A percentile compares a stretch with the other conserved stretches of the same genome.
These are phyloP conservation scores for Suricata suricatta DNA, from an alignment of 2,113 vertebrate genomes.

Conservation along the genomic window DNA sequence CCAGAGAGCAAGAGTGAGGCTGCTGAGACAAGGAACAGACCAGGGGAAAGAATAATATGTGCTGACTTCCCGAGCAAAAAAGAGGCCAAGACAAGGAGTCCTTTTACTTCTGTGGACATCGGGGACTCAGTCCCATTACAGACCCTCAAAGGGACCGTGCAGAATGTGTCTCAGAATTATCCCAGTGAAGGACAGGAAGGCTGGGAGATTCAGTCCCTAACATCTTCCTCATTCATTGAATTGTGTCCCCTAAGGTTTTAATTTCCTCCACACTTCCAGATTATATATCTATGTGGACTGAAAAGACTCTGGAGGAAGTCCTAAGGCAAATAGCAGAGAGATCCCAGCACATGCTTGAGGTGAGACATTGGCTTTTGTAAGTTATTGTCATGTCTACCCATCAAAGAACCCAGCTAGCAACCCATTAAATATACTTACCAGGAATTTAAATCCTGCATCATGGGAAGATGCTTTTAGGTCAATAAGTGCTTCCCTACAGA, in stretches of 20 bases:
- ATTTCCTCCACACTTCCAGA: neutral
- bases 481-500: neutral
- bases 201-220: neutral
- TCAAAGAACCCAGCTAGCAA: neutral
- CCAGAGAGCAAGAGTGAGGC: neutral
- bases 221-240: neutral
- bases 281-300: neutral
- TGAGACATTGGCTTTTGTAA: neutral
- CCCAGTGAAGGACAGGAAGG: neutral
- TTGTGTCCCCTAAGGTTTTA: neutral
- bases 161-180: neutral
- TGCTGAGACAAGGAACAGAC: neutral
- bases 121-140: neutral
- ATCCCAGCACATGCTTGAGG: neutral
- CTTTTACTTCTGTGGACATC: neutral
- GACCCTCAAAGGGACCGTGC: neutral
- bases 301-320: neutral
- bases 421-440: neutral
- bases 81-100: neutral
- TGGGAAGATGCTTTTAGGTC: neutral
- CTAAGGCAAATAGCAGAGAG: neutral
- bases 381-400: neutral
- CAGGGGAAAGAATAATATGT: neutral
- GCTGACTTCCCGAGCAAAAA: neutral
- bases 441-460: neutral